Conservation (phyloP, 2,888 invertebrate species). For the Polydrusus pterygomalis region DNA sequence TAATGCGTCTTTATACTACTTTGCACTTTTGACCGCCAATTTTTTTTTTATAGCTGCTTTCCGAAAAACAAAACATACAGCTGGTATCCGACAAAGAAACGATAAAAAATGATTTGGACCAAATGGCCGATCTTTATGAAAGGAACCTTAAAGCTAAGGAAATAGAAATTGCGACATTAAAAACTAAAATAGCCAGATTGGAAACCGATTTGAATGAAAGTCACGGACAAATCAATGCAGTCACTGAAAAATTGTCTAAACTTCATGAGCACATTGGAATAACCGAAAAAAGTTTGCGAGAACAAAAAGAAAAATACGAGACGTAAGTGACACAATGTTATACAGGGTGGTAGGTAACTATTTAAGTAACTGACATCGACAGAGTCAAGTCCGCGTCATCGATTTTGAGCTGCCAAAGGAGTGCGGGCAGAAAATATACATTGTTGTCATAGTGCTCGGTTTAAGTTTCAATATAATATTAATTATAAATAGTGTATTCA, state of each 20-base stretch:
- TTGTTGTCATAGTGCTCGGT: too few relatives aligned
- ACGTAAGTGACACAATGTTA: conserved; percentile 28
- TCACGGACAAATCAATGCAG: conserved; percentile 64
- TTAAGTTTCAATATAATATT: too few relatives aligned
- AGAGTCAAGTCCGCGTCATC: too few relatives aligned
- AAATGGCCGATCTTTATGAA: conserved; percentile 74
- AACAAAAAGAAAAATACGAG: conserved; percentile 51
- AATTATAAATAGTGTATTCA: too few relatives aligned
- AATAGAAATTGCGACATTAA: conserved; percentile 74
- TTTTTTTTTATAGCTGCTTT: conserved; percentile 71
- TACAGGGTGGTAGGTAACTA: too few relatives aligned
- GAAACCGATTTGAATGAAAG: conserved; percentile 69
- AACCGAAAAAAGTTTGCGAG: conserved; percentile 63
- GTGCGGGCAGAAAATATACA: too few relatives aligned
- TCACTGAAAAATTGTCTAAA: conserved; percentile 62
- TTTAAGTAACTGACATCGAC: too few relatives aligned
- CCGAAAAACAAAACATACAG: conserved; percentile 77
- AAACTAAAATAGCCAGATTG: conserved; percentile 70
- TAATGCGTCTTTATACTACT: too few relatives aligned
- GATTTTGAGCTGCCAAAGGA: too few relatives aligned
- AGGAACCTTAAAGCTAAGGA: conserved; percentile 76
- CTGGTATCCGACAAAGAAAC: conserved; percentile 76
- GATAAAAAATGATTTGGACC: conserved; percentile 76
- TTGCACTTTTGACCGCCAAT: too few relatives aligned
- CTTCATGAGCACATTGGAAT: conserved; percentile 64